phyloP scores from a whole-genome alignment of 1,140 invertebrate genomes.

The Diploscapter pachys region DNA sequence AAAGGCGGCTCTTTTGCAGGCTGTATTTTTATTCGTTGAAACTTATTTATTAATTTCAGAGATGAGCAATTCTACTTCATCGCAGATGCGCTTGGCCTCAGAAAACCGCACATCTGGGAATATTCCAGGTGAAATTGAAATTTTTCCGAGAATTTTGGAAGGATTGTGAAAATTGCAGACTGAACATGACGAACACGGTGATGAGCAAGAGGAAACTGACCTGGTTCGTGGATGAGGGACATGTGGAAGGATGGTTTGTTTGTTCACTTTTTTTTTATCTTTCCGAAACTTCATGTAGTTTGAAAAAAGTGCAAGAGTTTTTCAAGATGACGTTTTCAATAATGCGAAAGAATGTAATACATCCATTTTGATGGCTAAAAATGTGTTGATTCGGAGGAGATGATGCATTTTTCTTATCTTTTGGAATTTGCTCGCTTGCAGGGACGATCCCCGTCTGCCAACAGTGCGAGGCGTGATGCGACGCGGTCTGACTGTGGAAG shows the following conservation, averaged over 20 bases:
- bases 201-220: conserved; percentile 93
- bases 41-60: conserved; percentile 1
- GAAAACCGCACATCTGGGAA: conserved; percentile 90
- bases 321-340: neutral
- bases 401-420: neutral
- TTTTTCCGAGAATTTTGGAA: neutral
- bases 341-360: neutral
- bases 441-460: conserved; percentile 96
- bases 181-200: conserved; percentile 96
- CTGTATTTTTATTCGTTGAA: too few relatives aligned
- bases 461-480: conserved; percentile 92
- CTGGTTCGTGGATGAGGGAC: conserved; percentile 87
- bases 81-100: conserved; percentile 72
- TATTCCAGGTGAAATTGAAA: conserved; percentile 67
- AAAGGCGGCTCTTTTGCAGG: too few relatives aligned
- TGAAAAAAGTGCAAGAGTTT: neutral
- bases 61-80: conserved; percentile 95
- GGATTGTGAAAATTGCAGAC: conserved; percentile 60
- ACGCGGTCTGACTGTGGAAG: conserved; percentile 93
- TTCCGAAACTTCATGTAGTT: too few relatives aligned
- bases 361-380: too few relatives aligned
- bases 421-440: conserved; percentile 52
- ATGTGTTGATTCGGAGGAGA: neutral
- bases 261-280: conserved; percentile 2
- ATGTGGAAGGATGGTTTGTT: conserved; percentile 88